Conservation (phyloP, 2,113 vertebrate species). For the Rhegmatorhina hoffmannsi region DNA sequence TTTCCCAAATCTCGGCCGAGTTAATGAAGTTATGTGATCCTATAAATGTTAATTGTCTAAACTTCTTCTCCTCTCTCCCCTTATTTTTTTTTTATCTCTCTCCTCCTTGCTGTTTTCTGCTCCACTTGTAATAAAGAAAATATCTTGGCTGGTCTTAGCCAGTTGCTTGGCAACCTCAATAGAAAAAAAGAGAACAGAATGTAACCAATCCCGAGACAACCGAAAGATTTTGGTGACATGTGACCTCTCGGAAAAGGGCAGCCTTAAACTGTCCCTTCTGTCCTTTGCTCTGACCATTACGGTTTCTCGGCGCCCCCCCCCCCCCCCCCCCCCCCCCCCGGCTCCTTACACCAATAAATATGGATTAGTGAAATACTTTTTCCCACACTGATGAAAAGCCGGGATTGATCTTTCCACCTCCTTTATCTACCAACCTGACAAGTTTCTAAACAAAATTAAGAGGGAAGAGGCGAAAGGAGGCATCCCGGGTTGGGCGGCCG, state of each 20-base stretch:
- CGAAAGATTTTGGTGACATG: conserved; percentile 82
- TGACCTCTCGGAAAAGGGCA: conserved; percentile 74
- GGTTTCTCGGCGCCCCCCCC: conserved; percentile 25
- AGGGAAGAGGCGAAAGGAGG: conserved; percentile 70
- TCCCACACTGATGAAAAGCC: conserved; percentile 81
- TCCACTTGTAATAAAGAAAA: conserved; percentile 85
- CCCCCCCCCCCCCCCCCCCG: not conserved
- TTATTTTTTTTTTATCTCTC: conserved; percentile 36
- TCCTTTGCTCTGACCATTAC: conserved; percentile 65
- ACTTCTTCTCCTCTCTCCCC: not conserved
- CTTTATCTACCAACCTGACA: conserved; percentile 81
- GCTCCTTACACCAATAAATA: conserved; percentile 82
- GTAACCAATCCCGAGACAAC: conserved; percentile 83
- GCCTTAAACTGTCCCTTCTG: conserved; percentile 75
- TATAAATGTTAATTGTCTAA: conserved; percentile 70
- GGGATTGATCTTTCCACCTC: conserved; percentile 79
- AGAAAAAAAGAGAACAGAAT: conserved; percentile 80
- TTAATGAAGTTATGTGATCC: conserved; percentile 72
- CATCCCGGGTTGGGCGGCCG: conserved; percentile 37
- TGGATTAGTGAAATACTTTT: conserved; percentile 84
- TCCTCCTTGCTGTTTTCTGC: conserved; percentile 75
- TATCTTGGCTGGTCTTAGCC: conserved; percentile 90
- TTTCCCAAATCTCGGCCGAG: not conserved
- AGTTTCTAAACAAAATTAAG: conserved; percentile 70
- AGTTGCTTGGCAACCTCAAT: conserved; percentile 94